Conservation (phyloP, 2,888 invertebrate genomes). For the Caenorhabditis japonica region DNA sequence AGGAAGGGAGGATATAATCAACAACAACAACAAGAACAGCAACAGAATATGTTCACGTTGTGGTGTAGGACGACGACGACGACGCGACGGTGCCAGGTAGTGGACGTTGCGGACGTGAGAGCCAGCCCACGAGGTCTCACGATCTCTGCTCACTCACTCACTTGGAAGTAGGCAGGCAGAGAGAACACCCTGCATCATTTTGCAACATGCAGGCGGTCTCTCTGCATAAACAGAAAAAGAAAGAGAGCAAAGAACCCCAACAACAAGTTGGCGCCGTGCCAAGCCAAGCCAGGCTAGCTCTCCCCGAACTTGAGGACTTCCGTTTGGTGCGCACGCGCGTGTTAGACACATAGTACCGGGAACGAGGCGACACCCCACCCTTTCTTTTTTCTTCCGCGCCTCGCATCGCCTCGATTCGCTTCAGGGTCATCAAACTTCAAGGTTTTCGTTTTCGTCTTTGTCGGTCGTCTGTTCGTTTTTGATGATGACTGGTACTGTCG, state of each 20-base stretch:
- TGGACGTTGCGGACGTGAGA: conserved; percentile 15
- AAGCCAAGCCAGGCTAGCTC: conserved; percentile 25
- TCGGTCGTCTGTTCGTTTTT: conserved; percentile 24
- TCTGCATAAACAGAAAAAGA: no score
- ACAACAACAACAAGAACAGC: no score
- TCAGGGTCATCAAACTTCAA: conserved; percentile 52
- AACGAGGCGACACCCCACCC: conserved; percentile 49
- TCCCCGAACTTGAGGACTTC: conserved; percentile 16
- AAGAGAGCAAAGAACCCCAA: conserved; percentile 40
- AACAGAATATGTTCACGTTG: no score
- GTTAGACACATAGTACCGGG: conserved; percentile 27
- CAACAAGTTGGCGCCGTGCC: conserved; percentile 22
- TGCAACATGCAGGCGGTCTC: conserved; percentile 22
- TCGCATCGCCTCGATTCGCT: no score
- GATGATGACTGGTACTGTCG: conserved; percentile 55
- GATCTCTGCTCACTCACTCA: conserved; percentile 17
- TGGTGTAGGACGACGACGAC: no score
- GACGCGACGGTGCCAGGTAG: conserved; percentile 31
- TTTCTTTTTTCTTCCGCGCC: no score
- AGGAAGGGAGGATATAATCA: no score
- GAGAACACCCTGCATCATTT: conserved; percentile 41
- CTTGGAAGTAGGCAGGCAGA: no score
- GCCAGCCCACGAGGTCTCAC: conserved; percentile 17
- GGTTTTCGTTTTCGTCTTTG: no score
- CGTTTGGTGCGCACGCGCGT: conserved; percentile 7